phyloP scores from a whole-genome alignment of 2,888 invertebrate species.

The Merodon equestris region DNA sequence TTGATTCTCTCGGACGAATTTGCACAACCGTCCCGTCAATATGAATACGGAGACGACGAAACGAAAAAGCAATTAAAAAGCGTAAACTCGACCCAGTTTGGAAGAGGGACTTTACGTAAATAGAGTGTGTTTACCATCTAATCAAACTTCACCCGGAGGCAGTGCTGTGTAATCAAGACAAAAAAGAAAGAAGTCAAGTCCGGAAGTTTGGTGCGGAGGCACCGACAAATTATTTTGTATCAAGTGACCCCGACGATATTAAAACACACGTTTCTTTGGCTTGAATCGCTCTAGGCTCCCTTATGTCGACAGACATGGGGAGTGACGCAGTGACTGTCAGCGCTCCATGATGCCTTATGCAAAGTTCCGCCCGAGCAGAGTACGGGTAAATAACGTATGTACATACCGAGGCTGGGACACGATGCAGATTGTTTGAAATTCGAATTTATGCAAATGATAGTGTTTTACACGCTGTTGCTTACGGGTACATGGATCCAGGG shows the following conservation, averaged over 20 bases:
- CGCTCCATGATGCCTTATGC: conserved; percentile 24
- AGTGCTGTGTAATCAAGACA: background rate
- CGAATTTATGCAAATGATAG: conserved; percentile 53
- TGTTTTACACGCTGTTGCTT: background rate
- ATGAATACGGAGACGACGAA: too few species aligned
- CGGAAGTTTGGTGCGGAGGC: background rate
- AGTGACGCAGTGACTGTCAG: background rate
- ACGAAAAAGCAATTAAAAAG: background rate
- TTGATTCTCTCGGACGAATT: too few species aligned
- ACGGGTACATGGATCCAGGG: background rate
- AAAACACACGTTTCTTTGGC: conserved; percentile 13
- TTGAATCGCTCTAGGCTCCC: conserved; percentile 27
- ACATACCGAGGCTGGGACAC: background rate
- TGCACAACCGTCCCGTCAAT: too few species aligned
- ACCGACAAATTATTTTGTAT: conserved; percentile 19
- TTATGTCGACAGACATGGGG: conserved; percentile 21
- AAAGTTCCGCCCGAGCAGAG: background rate
- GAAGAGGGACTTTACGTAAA: conserved; percentile 1
- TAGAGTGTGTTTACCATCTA: background rate
- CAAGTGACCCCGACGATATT: conserved; percentile 8
- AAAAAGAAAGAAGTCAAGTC: too few species aligned
- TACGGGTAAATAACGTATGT: too few species aligned
- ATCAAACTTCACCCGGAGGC: conserved; percentile 5
- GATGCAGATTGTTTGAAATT: conserved; percentile 46
- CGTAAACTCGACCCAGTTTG: conserved; percentile 34